Evolutionary conservation across 2,888 invertebrate genomes (phyloP), one percentile per base, ranked within the genome.

Genomic region (Hydrotaea diabolus): DNA sequence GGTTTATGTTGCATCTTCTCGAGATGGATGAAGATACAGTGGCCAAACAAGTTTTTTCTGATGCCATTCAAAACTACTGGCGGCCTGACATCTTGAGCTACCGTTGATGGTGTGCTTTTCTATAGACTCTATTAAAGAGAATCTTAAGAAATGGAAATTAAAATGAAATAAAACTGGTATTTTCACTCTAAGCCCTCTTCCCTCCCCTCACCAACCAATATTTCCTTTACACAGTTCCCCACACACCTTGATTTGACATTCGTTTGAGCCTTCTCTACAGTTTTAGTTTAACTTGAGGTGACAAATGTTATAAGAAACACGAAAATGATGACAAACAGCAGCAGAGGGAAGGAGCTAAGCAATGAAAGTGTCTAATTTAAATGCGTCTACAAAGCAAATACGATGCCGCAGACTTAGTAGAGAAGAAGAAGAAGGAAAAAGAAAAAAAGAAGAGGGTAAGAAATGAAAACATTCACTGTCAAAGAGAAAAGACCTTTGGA

Each of bases 111-210:
- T 64, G 31, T n/a, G n/a, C n/a, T 64, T 43, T 19, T 19, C 19
- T 69, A 0, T 43, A 23, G 39, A 21, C 39, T 69, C 43, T 19
- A 39, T 66, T 43, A 39, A 17, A 43, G n/a, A 84, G 78, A 77
- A 78, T 81, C 80, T 83, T 77, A 78, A 81, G 78, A 84, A 78
- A 81, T 78, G 71, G 78, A 81, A 84, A 81, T 78, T 81, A 80
- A 83, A 76, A 80, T 83, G 11, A 73, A 83, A 77, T 64, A 46
- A 74, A 80, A 84, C 80, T 75, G 57, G 83, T 66, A 72, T 84
- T 81, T 80, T 43, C 43, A 19, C 1, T 36, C 8, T 5, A 9
- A n/a, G 4, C 11, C 23, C 26, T 26, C 26, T 59, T 31, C 31
- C n/a, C n/a, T n/a, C n/a, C n/a, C n/a, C n/a, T 8, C 57, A 7